Percentiles rank a stretch among this genome's conserved stretches.
phyloP scores from a whole-genome alignment of 2,113 vertebrate genomes.

The Eleginops maclovinus region DNA sequence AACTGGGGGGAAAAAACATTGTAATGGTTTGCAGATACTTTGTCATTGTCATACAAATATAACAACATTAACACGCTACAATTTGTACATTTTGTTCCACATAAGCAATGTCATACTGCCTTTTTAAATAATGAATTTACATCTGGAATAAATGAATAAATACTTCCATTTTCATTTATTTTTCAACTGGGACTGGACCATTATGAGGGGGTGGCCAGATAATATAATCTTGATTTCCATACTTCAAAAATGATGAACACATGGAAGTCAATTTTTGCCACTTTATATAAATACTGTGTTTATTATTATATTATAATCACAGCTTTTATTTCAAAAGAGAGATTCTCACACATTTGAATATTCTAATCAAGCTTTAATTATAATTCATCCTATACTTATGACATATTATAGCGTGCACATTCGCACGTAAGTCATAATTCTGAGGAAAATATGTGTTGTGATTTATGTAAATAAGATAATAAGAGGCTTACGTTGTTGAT shows the following conservation, averaged over 20 bases:
- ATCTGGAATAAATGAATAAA: neutral
- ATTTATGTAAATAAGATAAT: neutral
- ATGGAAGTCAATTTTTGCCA: too few species aligned
- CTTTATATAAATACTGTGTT: too few species aligned
- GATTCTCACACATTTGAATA: neutral
- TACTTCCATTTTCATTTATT: neutral
- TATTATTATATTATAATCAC: neutral
- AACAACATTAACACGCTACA: too few species aligned
- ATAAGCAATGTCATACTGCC: neutral
- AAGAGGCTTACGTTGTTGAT: neutral
- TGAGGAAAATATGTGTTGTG: neutral
- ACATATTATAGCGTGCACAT: neutral
- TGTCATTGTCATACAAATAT: too few species aligned
- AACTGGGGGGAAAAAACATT: neutral
- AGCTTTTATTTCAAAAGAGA: neutral
- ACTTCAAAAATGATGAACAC: too few species aligned
- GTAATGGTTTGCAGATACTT: neutral
- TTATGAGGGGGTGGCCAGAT: too few species aligned
- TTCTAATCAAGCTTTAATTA: neutral
- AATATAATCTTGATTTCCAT: too few species aligned
- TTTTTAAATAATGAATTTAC: neutral
- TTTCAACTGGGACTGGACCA: too few species aligned
- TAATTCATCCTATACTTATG: neutral
- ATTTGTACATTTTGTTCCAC: neutral
- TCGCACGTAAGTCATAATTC: neutral